Conservation (phyloP, 2,888 invertebrate genomes). For the Diabrotica balteata region DNA sequence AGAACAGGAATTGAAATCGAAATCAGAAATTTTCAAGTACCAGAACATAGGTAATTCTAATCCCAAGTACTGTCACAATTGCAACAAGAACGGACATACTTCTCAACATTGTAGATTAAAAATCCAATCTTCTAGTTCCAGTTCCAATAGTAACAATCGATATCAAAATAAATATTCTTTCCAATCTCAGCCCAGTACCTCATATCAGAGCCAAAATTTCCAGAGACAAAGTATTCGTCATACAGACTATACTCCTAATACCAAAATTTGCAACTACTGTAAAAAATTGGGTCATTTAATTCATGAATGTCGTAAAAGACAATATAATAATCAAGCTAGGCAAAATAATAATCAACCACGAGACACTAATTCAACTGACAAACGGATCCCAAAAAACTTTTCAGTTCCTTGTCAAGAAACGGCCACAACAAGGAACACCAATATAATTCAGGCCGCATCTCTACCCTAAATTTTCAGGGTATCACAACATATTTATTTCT, state of each 20-base stretch:
- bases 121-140: neutral
- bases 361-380: neutral
- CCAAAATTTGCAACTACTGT: conserved; percentile 34
- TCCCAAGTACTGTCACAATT: conserved; percentile 13
- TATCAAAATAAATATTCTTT: neutral
- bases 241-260: neutral
- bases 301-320: conserved; percentile 35
- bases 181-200: neutral
- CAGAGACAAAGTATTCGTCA: neutral
- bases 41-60: conserved; percentile 27
- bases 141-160: conserved; percentile 11
- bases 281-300: conserved; percentile 37
- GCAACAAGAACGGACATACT: conserved; percentile 18
- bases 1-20: conserved; percentile 35
- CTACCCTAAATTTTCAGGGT: conserved; percentile 24
- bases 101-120: conserved; percentile 26
- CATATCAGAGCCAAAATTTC: no score
- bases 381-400: conserved; percentile 10
- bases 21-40: conserved; percentile 30
- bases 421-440: conserved; percentile 21
- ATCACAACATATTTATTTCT: no score
- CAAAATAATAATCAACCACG: conserved; percentile 3
- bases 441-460: conserved; percentile 24
- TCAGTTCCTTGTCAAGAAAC: conserved; percentile 17
- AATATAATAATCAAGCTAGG: conserved; percentile 32